Evolutionary conservation across 2,797 vertebrate species (phyloP).

Genomic region (Danio albolineatus): DNA sequence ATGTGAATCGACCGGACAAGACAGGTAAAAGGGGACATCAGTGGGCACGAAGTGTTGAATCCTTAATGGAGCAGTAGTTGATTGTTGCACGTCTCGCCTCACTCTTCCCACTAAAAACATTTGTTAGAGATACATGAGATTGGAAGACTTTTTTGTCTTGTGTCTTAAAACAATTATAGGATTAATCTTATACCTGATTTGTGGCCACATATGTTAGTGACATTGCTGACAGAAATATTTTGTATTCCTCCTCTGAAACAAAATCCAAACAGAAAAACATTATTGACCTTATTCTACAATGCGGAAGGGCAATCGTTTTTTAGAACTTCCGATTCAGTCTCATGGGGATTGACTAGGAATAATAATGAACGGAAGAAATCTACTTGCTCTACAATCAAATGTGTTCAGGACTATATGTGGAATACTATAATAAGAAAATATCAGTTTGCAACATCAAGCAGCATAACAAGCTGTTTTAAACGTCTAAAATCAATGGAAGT

Average conservation of each 20-base stretch:
- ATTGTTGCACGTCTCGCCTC: slow-evolving; percentile 56
- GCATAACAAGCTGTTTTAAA: too few relatives aligned
- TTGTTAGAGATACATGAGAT: background rate
- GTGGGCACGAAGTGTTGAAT: slow-evolving; percentile 63
- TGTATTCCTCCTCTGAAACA: slow-evolving; percentile 76
- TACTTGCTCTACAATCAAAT: too few relatives aligned
- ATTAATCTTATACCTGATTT: slow-evolving; percentile 59
- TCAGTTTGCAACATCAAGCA: too few relatives aligned
- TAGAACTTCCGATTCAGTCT: too few relatives aligned
- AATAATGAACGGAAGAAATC: too few relatives aligned
- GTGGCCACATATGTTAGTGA: slow-evolving; percentile 65
- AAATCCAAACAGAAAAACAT: slow-evolving; percentile 5
- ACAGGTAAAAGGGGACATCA: slow-evolving; percentile 76
- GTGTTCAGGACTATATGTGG: too few relatives aligned
- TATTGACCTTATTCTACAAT: too few relatives aligned
- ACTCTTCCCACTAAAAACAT: slow-evolving; percentile 39
- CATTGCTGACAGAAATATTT: slow-evolving; percentile 66
- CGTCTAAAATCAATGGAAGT: too few relatives aligned
- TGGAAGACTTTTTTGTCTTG: background rate
- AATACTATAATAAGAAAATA: too few relatives aligned
- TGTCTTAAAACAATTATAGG: background rate
- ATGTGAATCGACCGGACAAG: slow-evolving; percentile 80
- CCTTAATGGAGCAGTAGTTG: background rate
- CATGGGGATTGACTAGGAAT: too few relatives aligned
- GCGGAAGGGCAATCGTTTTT: too few relatives aligned